Evolutionary conservation across 2,797 vertebrate species (phyloP).

Genomic region (Cryptoprocta ferox): DNA sequence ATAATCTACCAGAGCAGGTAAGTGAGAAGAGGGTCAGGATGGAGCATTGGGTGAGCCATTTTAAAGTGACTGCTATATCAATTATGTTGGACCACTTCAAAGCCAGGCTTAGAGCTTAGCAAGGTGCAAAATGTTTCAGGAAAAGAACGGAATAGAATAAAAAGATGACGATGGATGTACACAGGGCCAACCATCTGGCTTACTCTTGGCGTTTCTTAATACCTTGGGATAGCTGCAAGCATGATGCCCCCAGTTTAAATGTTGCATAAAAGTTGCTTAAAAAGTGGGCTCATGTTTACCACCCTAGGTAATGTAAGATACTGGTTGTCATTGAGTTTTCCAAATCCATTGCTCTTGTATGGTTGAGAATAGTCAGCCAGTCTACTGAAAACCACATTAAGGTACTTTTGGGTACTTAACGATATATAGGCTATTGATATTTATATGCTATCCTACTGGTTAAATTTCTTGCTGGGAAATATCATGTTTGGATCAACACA

Average conservation of each 20-base stretch:
- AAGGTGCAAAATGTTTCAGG: not conserved
- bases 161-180: not conserved
- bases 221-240: not conserved
- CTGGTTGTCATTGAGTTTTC: constrained; percentile 47
- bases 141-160: not conserved
- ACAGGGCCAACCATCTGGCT: not conserved
- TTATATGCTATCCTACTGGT: constrained; percentile 41
- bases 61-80: not conserved
- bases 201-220: constrained; percentile 27
- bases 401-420: constrained; percentile 42
- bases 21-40: not conserved
- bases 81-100: not conserved
- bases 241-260: constrained; percentile 21
- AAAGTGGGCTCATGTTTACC: constrained; percentile 48
- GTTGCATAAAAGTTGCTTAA: not conserved
- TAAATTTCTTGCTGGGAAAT: constrained; percentile 55
- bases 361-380: constrained; percentile 52
- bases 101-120: not conserved
- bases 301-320: constrained; percentile 14
- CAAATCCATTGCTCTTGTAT: constrained; percentile 42
- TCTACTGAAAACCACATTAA: constrained; percentile 62
- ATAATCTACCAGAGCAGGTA: not conserved
- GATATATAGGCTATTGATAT: constrained; percentile 1
- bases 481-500: constrained; percentile 24
- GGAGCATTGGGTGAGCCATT: not conserved